Percentiles rank a stretch among this genome's conserved stretches.
phyloP scores from a whole-genome alignment of 1,140 invertebrate genomes.

The Sycophaga agraensis region DNA sequence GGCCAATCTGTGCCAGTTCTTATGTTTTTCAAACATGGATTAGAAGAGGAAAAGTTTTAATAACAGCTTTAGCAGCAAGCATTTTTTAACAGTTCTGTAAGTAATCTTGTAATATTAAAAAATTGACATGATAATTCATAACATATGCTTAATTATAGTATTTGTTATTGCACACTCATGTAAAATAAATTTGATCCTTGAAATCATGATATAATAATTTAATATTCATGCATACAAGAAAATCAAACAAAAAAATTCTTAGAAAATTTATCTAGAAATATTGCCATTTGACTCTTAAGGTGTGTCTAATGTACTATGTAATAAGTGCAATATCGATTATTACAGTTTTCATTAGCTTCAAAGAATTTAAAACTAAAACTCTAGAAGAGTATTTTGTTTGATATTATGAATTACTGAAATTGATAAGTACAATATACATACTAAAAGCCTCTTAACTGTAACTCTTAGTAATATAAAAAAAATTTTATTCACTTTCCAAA shows the following conservation, averaged over 20 bases:
- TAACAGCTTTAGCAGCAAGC: slow-evolving; percentile 27
- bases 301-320: too few species aligned
- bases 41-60: slow-evolving; percentile 93
- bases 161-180: slow-evolving; percentile 40
- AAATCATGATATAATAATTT: background rate
- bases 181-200: background rate
- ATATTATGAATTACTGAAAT: slow-evolving; percentile 95
- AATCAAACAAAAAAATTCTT: background rate
- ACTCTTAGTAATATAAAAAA: background rate
- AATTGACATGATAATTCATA: slow-evolving; percentile 10
- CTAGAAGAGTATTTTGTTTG: too few species aligned
- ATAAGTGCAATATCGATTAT: too few species aligned
- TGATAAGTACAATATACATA: slow-evolving; percentile 93
- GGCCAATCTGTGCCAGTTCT: slow-evolving; percentile 80
- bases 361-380: too few species aligned
- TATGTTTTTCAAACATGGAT: slow-evolving; percentile 95
- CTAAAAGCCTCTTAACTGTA: slow-evolving; percentile 56
- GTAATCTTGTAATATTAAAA: slow-evolving; percentile 26
- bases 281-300: too few species aligned
- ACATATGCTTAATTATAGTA: slow-evolving; percentile 7
- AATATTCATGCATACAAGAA: background rate
- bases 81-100: slow-evolving; percentile 52
- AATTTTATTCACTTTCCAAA: background rate
- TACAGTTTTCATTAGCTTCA: too few species aligned
- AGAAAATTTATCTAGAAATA: too few species aligned